phyloP scores from a whole-genome alignment of 2,888 invertebrate species.

The Yponomeuta sedellus region DNA sequence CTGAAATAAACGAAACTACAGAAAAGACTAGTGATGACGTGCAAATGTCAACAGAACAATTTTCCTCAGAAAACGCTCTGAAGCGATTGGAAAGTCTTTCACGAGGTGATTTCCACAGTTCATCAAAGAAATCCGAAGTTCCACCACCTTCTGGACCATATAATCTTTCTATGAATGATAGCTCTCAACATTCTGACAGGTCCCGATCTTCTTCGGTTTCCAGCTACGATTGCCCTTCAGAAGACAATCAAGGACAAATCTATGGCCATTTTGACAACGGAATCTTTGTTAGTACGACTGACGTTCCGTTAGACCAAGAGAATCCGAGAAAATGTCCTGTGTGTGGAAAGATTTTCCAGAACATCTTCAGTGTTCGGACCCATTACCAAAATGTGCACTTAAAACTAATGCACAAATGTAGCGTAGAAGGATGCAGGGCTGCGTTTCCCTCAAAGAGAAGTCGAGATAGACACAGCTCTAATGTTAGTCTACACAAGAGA shows the following conservation, averaged over 20 bases:
- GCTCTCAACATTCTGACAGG: constrained; percentile 67
- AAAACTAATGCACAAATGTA: constrained; percentile 96
- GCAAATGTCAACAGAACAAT: constrained; percentile 36
- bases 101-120: constrained; percentile 82
- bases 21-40: constrained; percentile 36
- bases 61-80: constrained; percentile 80
- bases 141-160: constrained; percentile 45
- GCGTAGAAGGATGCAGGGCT: constrained; percentile 95
- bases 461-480: constrained; percentile 94
- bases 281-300: constrained; percentile 82
- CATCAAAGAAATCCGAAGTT: constrained; percentile 45
- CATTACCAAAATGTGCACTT: constrained; percentile 97
- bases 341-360: constrained; percentile 95
- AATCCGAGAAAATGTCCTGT: constrained; percentile 94
- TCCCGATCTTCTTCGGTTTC: constrained; percentile 78
- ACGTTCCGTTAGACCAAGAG: constrained; percentile 93
- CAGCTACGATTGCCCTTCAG: constrained; percentile 74
- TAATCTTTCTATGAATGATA: constrained; percentile 57
- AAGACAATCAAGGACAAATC: constrained; percentile 79
- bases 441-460: constrained; percentile 95
- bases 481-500: constrained; percentile 93
- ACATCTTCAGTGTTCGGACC: constrained; percentile 93
- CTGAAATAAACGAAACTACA: constrained; percentile 49
- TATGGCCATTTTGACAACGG: constrained; percentile 85
- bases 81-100: constrained; percentile 87